Conservation (phyloP, 2,113 vertebrate species). For the Hippocampus zosterae region DNA sequence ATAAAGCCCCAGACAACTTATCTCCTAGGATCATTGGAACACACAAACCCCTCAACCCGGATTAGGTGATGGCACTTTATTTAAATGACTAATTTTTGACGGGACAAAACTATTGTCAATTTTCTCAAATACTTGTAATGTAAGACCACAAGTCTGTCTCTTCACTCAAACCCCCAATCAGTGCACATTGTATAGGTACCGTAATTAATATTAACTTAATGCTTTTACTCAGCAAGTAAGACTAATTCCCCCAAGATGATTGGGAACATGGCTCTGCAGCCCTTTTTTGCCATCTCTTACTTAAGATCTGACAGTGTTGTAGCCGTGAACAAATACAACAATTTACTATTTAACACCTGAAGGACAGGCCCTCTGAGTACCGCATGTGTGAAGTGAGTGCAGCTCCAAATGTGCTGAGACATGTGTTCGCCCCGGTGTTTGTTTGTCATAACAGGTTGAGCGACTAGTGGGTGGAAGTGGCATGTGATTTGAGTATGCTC, state of each 20-base stretch:
- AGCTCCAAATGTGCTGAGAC: constrained; percentile 52
- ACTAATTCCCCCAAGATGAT: not conserved
- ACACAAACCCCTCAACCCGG: too few species aligned
- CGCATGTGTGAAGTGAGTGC: constrained; percentile 58
- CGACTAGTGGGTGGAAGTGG: constrained; percentile 78
- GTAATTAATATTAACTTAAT: constrained; percentile 17
- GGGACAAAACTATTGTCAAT: too few species aligned
- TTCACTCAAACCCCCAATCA: not conserved
- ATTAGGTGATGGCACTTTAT: too few species aligned
- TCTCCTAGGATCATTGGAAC: too few species aligned
- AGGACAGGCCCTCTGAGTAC: constrained; percentile 46
- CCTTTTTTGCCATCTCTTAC: constrained; percentile 1
- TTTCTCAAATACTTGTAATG: too few species aligned
- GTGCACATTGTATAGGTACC: not conserved
- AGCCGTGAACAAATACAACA: constrained; percentile 43
- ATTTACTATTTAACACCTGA: constrained; percentile 51
- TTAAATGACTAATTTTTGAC: too few species aligned
- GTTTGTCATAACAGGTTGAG: constrained; percentile 73
- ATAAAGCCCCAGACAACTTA: too few species aligned
- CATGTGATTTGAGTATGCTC: constrained; percentile 91
- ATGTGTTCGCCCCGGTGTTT: constrained; percentile 58
- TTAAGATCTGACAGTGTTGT: constrained; percentile 20
- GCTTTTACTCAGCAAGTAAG: not conserved
- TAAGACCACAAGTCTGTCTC: too few species aligned
- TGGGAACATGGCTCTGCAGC: not conserved